Evolutionary conservation across 2,797 vertebrate species (phyloP).

Genomic region (Coregonus suidteri): DNA sequence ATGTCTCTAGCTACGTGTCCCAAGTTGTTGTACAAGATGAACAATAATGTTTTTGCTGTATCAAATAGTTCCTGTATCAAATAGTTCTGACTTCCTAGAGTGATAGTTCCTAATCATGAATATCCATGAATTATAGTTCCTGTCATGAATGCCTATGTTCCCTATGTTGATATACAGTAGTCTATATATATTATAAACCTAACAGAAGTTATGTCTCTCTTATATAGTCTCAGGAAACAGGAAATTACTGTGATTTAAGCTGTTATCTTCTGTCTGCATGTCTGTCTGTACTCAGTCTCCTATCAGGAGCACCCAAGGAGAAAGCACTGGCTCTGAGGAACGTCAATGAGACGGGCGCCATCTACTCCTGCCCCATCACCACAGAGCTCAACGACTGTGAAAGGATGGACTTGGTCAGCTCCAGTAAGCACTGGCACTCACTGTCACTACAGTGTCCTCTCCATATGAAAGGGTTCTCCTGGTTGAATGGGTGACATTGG

Average conservation of each 20-base stretch:
- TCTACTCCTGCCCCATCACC: conserved; percentile 88
- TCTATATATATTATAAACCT: not conserved
- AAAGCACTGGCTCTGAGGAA: conserved; percentile 64
- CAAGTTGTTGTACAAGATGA: no score
- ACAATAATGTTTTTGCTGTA: not conserved
- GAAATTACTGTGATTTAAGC: not conserved
- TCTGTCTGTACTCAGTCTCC: conserved; percentile 71
- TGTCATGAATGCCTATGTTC: not conserved
- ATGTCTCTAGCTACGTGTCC: no score
- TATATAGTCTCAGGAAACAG: conserved; percentile 70
- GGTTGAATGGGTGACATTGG: not conserved
- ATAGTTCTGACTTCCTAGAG: not conserved
- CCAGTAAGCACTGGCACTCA: conserved; percentile 69
- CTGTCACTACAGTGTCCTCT: not conserved
- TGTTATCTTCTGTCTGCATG: not conserved
- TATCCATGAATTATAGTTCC: not conserved
- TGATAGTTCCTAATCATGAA: not conserved
- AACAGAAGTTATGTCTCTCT: not conserved
- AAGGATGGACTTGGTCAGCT: conserved; percentile 81
- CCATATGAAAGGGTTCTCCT: not conserved
- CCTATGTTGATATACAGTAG: not conserved
- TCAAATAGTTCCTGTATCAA: not conserved
- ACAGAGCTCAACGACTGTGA: conserved; percentile 77
- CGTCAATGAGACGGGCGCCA: conserved; percentile 84
- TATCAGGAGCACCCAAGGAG: conserved; percentile 87